These are phyloP conservation scores for Orthosia gothica DNA, from an alignment of 2,888 invertebrate species.

Conservation along the genomic window DNA sequence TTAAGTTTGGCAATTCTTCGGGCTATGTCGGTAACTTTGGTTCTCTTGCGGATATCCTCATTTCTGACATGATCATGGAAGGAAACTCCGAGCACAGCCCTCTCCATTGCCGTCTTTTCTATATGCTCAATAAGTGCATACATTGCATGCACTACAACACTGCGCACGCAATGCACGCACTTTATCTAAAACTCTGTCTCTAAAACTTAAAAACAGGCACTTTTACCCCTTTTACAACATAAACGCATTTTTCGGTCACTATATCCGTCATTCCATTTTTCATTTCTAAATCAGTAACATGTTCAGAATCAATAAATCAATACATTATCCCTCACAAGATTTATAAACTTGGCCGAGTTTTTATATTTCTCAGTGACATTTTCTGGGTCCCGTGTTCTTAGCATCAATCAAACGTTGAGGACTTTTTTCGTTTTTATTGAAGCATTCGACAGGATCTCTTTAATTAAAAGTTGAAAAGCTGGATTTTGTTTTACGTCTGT, in stretches of 20 bases:
- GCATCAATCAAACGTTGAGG: slow-evolving; percentile 30
- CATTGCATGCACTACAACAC: too few species aligned
- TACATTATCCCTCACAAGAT: slow-evolving; percentile 4
- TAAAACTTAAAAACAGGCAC: too few species aligned
- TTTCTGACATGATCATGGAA: too few species aligned
- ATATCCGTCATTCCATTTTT: not conserved
- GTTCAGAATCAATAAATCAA: slow-evolving; percentile 6
- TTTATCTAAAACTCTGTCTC: too few species aligned
- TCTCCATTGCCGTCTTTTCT: too few species aligned
- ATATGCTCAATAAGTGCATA: too few species aligned
- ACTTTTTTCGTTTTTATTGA: slow-evolving; percentile 1
- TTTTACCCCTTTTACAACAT: too few species aligned
- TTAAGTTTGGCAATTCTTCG: too few species aligned
- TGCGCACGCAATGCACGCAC: too few species aligned
- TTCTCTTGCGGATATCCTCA: too few species aligned
- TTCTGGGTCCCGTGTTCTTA: not conserved
- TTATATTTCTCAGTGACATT: slow-evolving; percentile 18
- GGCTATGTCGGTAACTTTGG: too few species aligned
- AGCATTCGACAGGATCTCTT: not conserved
- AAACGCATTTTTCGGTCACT: not conserved
- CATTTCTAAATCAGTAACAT: not conserved
- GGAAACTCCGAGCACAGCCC: too few species aligned
- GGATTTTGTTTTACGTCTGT: slow-evolving; percentile 1
- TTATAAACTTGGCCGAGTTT: slow-evolving; percentile 12
- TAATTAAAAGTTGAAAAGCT: slow-evolving; percentile 37